phyloP scores from a whole-genome alignment of 2,113 vertebrate genomes.

The Sander lucioperca region DNA sequence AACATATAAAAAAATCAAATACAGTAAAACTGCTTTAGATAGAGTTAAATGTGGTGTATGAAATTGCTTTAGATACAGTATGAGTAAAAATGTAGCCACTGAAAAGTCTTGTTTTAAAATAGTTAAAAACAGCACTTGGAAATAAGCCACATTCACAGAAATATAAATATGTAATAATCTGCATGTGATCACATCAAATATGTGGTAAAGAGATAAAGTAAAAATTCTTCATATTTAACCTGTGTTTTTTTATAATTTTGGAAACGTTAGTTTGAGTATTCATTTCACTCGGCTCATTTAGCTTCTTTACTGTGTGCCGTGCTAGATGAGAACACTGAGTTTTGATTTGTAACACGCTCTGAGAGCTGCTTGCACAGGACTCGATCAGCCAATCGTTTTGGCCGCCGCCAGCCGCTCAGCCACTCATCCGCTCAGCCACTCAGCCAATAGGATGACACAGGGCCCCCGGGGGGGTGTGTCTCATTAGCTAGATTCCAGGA shows the following conservation, averaged over 20 bases:
- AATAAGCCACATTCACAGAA: background rate
- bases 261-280: background rate
- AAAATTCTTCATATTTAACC: background rate
- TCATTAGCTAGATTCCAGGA: constrained; percentile 86
- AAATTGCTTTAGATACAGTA: background rate
- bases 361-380: constrained; percentile 55
- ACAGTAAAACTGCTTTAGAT: background rate
- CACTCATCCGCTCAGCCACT: constrained; percentile 63
- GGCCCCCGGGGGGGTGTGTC: constrained; percentile 67
- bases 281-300: constrained; percentile 48
- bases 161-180: background rate
- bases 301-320: constrained; percentile 54
- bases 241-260: background rate
- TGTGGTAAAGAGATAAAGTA: background rate
- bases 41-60: constrained; percentile 7
- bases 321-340: constrained; percentile 46
- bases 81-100: background rate
- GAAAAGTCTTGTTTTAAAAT: background rate
- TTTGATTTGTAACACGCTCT: constrained; percentile 59
- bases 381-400: constrained; percentile 50
- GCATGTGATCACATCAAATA: background rate
- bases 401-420: constrained; percentile 33
- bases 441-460: constrained; percentile 64
- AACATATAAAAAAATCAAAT: constrained; percentile 28
- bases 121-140: background rate